Evolutionary conservation across 2,797 vertebrate genomes (phyloP).

Genomic region (Pampus argenteus): DNA sequence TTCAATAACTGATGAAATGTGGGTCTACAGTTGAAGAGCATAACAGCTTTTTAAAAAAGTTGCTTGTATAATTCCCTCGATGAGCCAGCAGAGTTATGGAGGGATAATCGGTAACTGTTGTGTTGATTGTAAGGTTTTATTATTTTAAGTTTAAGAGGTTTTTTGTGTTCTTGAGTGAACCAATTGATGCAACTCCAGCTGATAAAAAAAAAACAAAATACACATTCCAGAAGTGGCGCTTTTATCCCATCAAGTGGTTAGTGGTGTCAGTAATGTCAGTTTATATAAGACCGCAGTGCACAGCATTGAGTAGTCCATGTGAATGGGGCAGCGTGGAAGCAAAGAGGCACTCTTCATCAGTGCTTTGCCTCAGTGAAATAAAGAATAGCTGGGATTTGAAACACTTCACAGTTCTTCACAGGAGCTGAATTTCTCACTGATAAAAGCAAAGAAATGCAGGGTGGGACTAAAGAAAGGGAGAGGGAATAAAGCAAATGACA

Average conservation of each 20-base stretch:
- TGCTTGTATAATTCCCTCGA: constrained; percentile 27
- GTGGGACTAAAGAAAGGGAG: constrained; percentile 15
- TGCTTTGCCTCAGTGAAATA: constrained; percentile 63
- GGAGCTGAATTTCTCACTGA: constrained; percentile 49
- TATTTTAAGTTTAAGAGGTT: constrained; percentile 23
- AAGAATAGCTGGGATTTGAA: constrained; percentile 60
- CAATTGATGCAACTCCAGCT: constrained; percentile 18
- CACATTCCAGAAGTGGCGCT: constrained; percentile 35
- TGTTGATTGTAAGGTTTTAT: constrained; percentile 12
- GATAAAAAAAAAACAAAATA: constrained; percentile 52
- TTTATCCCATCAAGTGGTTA: constrained; percentile 49
- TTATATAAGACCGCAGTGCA: constrained; percentile 35
- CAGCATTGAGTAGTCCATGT: constrained; percentile 18
- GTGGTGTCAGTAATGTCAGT: constrained; percentile 54
- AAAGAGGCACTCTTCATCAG: constrained; percentile 73
- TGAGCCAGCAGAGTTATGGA: constrained; percentile 31
- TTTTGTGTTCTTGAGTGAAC: constrained; percentile 29
- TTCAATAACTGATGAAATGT: constrained; percentile 18
- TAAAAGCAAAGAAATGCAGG: constrained; percentile 36
- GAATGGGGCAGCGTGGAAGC: constrained; percentile 37
- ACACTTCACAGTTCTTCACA: constrained; percentile 60
- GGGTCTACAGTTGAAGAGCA: constrained; percentile 21
- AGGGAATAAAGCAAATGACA: constrained; percentile 39
- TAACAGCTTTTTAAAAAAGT: constrained; percentile 31
- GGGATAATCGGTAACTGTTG: constrained; percentile 20